Percentiles rank a stretch among this genome's conserved stretches.
These are phyloP conservation scores for Oxyteleia sp. DNA, from an alignment of 2,888 invertebrate genomes.

Conservation along the genomic window DNA sequence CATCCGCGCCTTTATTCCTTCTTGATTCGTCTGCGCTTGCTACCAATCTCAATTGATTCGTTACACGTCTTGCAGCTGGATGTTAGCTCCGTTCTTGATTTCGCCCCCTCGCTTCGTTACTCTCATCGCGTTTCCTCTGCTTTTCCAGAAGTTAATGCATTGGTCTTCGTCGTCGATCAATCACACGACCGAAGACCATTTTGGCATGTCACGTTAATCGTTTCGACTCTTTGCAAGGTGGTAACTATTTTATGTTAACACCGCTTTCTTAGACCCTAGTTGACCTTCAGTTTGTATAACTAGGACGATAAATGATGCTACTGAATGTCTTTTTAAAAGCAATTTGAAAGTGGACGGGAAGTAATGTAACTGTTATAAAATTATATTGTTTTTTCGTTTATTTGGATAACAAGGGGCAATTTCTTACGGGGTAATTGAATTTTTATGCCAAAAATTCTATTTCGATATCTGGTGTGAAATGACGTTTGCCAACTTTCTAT, in stretches of 20 bases:
- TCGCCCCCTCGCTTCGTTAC: conserved; percentile 82
- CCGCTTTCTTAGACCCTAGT: neutral
- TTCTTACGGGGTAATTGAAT: neutral
- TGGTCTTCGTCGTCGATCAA: conserved; percentile 82
- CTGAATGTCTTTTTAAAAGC: neutral
- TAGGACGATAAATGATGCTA: neutral
- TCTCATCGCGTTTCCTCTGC: conserved; percentile 78
- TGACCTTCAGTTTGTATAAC: neutral
- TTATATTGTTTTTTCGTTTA: neutral
- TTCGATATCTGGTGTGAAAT: conserved; percentile 7
- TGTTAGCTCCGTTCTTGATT: conserved; percentile 76
- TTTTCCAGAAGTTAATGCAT: conserved; percentile 83
- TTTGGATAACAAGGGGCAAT: neutral
- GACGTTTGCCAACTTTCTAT: conserved; percentile 8
- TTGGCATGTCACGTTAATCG: conserved; percentile 9
- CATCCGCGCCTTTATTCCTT: conserved; percentile 65
- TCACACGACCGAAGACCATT: conserved; percentile 65
- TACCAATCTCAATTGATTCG: conserved; percentile 83
- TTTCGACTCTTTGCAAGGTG: conserved; percentile 11
- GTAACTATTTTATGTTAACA: conserved; percentile 18
- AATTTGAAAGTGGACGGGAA: too few relatives aligned
- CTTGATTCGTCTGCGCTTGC: conserved; percentile 56
- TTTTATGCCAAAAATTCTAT: conserved; percentile 3
- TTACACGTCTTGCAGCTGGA: conserved; percentile 77
- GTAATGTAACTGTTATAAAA: neutral